Evolutionary conservation across 2,113 vertebrate genomes (phyloP).

Genomic region (Coreoperca whiteheadi): DNA sequence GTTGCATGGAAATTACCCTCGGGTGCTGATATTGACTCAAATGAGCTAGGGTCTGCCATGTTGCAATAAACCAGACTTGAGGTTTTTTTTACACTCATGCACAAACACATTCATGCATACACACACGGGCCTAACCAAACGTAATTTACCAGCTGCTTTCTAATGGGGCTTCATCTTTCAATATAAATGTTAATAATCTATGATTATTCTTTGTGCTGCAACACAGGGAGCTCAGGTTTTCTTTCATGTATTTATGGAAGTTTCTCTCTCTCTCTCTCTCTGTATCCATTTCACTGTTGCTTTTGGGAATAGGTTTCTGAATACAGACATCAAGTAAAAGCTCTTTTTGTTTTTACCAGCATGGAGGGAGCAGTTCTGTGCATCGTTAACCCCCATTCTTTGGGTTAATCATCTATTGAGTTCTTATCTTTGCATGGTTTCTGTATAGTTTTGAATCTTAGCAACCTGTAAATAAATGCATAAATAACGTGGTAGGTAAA

Average conservation of each 20-base stretch:
- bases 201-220: slow-evolving; percentile 70
- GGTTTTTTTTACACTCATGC: background rate
- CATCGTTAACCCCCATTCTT: slow-evolving; percentile 41
- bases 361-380: slow-evolving; percentile 3
- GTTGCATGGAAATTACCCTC: slow-evolving; percentile 56
- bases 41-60: slow-evolving; percentile 59
- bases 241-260: slow-evolving; percentile 55
- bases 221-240: slow-evolving; percentile 34
- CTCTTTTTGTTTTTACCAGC: slow-evolving; percentile 34
- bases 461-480: slow-evolving; percentile 10
- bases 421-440: background rate
- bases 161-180: slow-evolving; percentile 82
- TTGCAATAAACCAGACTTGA: slow-evolving; percentile 59
- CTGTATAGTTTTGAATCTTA: background rate
- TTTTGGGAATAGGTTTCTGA: slow-evolving; percentile 53
- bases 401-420: slow-evolving; percentile 34
- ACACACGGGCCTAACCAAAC: slow-evolving; percentile 53
- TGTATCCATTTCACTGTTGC: slow-evolving; percentile 3
- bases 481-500: slow-evolving; percentile 17
- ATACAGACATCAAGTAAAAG: slow-evolving; percentile 53
- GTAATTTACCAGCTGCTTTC: slow-evolving; percentile 78
- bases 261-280: slow-evolving; percentile 24
- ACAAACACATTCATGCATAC: slow-evolving; percentile 39
- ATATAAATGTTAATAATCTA: slow-evolving; percentile 84
- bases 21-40: slow-evolving; percentile 67